These are phyloP conservation scores for Plestiodon gilberti DNA, from an alignment of 2,113 vertebrate species.

Conservation along the genomic window DNA sequence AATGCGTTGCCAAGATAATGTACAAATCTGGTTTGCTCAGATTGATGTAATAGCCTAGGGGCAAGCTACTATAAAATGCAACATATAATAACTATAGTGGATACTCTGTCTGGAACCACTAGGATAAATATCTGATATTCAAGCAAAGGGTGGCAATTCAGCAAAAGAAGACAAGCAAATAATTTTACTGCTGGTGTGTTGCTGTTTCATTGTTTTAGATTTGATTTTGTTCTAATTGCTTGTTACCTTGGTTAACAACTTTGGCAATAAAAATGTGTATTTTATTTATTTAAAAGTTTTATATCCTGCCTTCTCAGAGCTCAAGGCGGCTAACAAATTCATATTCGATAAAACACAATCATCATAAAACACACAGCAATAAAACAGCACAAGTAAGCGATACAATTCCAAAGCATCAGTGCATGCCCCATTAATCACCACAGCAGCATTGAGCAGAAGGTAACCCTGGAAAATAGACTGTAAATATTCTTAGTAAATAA, in stretches of 20 bases:
- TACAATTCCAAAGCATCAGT: no score
- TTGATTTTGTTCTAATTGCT: not conserved
- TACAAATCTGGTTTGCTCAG: slow-evolving; percentile 34
- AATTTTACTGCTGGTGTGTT: not conserved
- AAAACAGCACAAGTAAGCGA: no score
- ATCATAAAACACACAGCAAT: no score
- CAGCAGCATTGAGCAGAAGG: no score
- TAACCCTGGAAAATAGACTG: no score
- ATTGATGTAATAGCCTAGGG: slow-evolving; percentile 26
- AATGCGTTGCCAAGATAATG: not conserved
- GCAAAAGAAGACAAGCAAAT: slow-evolving; percentile 6
- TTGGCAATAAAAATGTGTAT: not conserved
- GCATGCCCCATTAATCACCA: no score
- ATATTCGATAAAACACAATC: no score
- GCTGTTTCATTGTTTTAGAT: not conserved
- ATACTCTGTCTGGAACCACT: not conserved
- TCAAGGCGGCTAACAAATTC: no score
- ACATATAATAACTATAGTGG: slow-evolving; percentile 40
- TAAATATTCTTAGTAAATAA: no score
- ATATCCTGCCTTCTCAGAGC: no score
- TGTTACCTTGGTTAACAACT: not conserved
- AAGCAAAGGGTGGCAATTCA: not conserved
- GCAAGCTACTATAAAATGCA: slow-evolving; percentile 31
- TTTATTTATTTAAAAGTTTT: no score
- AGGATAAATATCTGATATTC: slow-evolving; percentile 11